phyloP scores from a whole-genome alignment of 2,797 vertebrate genomes.

The Aythya fuligula region DNA sequence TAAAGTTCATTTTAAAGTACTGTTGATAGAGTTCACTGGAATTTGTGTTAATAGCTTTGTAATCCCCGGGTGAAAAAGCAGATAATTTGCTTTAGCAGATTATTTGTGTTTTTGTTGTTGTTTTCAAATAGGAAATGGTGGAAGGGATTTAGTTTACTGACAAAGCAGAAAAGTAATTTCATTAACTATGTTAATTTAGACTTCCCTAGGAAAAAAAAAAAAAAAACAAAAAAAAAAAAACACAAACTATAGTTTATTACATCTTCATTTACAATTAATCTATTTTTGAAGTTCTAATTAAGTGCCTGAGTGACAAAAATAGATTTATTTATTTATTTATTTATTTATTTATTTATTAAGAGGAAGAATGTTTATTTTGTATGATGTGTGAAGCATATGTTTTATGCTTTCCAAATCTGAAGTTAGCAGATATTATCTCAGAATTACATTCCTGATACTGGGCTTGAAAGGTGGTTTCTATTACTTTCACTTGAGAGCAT shows the following conservation, averaged over 20 bases:
- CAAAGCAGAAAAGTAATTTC: constrained; percentile 79
- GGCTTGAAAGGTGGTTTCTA: neutral
- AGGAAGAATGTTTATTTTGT: constrained; percentile 2
- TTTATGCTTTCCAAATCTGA: neutral
- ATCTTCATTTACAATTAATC: constrained; percentile 78
- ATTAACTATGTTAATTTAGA: constrained; percentile 78
- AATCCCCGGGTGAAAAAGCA: constrained; percentile 63
- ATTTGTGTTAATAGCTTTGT: constrained; percentile 66
- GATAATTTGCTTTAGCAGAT: constrained; percentile 65
- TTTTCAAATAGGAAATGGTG: constrained; percentile 33
- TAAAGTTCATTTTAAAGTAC: constrained; percentile 69
- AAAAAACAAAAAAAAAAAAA: constrained; percentile 28
- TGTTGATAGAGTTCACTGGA: constrained; percentile 53
- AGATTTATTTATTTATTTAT: neutral
- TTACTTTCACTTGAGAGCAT: neutral
- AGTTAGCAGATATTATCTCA: neutral
- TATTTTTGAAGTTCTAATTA: constrained; percentile 79
- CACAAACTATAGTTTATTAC: constrained; percentile 69
- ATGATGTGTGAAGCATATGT: neutral
- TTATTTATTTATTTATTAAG: neutral
- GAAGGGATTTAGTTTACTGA: constrained; percentile 73
- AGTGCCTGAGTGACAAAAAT: constrained; percentile 65
- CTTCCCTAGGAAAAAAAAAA: constrained; percentile 18
- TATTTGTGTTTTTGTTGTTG: constrained; percentile 55
- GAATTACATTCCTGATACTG: neutral